phyloP scores from a whole-genome alignment of 2,888 invertebrate genomes.

The Acheta domesticus region DNA sequence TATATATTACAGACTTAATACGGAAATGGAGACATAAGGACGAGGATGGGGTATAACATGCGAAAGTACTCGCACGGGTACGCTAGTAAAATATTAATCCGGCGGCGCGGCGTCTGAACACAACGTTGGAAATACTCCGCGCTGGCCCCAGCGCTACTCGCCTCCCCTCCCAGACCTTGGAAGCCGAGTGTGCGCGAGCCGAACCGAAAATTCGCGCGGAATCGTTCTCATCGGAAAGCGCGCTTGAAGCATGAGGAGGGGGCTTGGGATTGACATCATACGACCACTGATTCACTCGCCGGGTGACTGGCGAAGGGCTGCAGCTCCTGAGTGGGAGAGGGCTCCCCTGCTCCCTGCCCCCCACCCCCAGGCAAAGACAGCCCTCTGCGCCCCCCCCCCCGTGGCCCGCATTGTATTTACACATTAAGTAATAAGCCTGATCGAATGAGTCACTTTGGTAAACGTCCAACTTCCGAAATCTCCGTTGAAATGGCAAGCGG shows the following conservation, averaged over 20 bases:
- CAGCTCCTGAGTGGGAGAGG: background rate
- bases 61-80: no score
- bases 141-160: no score
- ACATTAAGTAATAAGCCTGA: conserved; percentile 18
- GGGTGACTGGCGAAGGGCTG: background rate
- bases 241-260: background rate
- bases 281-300: background rate
- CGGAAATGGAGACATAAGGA: no score
- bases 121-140: no score
- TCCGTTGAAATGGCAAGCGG: no score
- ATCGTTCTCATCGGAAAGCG: background rate
- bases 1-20: no score
- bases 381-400: background rate
- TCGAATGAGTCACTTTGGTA: background rate
- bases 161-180: no score
- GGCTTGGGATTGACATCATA: background rate
- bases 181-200: background rate
- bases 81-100: no score
- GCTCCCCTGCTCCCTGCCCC: background rate
- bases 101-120: no score
- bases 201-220: background rate
- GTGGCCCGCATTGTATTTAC: background rate
- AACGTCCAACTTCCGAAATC: background rate
- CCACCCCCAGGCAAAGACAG: background rate
- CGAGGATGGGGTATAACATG: no score